Evolutionary conservation across 2,113 vertebrate species (phyloP), one percentile per base, ranked within the genome.

Genomic region (Morone chrysops): DNA sequence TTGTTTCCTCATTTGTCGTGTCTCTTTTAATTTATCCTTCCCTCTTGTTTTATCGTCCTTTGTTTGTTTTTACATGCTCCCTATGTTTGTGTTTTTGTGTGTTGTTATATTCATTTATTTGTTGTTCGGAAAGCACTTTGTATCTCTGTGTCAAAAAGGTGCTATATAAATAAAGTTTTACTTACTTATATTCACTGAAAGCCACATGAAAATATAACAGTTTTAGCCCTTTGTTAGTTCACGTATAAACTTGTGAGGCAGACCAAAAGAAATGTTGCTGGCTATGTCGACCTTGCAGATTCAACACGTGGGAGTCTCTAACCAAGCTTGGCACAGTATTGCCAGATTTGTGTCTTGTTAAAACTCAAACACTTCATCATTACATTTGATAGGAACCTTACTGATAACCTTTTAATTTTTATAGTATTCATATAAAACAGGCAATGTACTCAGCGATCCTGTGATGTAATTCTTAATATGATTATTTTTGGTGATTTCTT

Each of bases 281-380:
- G 22, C 48, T 38, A 20, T 20, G 57, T 63, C 1, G 48, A 76
- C 36, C n/a, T 43, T 54, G 47, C 36, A 70, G 36, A 54, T 53
- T 82, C 17, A 75, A 71, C 13, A 51, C 45, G 36, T 38, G 17
- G 25, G 45, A 62, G 17, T 74, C 25, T 51, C 25, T 54, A 8
- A 65, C 14, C 20, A 17, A 41, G 47, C 47, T 36, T 53, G 36
- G 25, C n/a, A 22, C 65, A 22, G 43, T n/a, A 6, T 53, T 62
- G 56, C 36, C 36, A 69, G 38, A 17, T 53, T 38, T 47, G 4
- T 43, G 14, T 69, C 25, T 8, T 41, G 25, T 60, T 43, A 25
- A 67, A 22, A 38, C 17, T 59, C 1, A 1, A 61, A 47, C 53
- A 38, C 5, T 70, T 57, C 38, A 71, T 71, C 14, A 57, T 53